phyloP scores from a whole-genome alignment of 2,888 invertebrate genomes.

The Tipula vernalis region DNA sequence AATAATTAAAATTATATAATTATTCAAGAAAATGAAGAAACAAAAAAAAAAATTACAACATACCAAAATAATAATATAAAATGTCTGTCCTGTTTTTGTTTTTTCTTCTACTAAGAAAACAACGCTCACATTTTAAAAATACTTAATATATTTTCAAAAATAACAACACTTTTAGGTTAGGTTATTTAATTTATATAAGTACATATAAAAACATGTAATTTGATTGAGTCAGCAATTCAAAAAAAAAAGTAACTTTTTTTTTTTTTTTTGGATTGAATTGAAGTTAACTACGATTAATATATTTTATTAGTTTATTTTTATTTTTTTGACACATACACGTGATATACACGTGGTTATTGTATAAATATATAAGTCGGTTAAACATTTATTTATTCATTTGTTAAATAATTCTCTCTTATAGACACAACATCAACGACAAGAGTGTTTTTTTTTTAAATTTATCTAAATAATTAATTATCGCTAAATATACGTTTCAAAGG shows the following conservation, averaged over 20 bases:
- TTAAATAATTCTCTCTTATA: neutral
- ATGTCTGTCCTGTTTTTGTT: neutral
- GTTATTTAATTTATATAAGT: neutral
- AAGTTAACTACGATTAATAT: neutral
- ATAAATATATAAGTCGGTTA: neutral
- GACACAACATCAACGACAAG: slow-evolving; percentile 7
- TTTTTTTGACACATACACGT: neutral
- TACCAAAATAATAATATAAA: neutral
- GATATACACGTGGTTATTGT: neutral
- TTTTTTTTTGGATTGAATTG: neutral
- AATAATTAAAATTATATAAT: neutral
- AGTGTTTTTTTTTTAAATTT: neutral
- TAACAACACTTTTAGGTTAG: neutral
- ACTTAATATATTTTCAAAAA: neutral
- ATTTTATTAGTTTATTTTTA: neutral
- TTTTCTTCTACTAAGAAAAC: neutral
- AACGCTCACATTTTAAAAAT: neutral
- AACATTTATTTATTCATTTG: neutral
- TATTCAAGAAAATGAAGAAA: too few relatives aligned
- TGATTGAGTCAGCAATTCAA: slow-evolving; percentile 42
- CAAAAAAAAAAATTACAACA: neutral
- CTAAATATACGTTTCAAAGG: neutral
- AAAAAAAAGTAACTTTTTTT: slow-evolving; percentile 10
- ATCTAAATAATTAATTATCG: neutral
- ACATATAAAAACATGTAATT: slow-evolving; percentile 19